Conservation (phyloP, 2,797 vertebrate species). For the Anolis apletophallus region DNA sequence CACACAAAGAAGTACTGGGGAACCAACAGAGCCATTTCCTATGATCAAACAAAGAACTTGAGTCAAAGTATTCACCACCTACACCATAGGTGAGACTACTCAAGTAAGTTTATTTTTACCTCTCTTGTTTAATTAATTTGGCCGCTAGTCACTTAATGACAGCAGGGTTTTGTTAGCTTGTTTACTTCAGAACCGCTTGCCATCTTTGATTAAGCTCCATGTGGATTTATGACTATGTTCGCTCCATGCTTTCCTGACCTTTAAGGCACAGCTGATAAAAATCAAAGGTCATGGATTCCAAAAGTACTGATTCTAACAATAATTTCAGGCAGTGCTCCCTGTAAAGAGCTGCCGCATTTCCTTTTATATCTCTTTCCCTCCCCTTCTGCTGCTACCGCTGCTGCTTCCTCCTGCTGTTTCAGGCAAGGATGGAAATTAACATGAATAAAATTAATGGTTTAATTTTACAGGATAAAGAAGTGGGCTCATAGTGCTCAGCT, state of each 20-base stretch:
- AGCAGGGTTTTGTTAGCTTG: conserved; percentile 77
- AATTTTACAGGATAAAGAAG: conserved; percentile 79
- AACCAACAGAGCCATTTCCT: conserved; percentile 26
- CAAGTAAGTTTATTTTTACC: conserved; percentile 73
- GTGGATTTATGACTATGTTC: conserved; percentile 80
- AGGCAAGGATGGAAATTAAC: conserved; percentile 79
- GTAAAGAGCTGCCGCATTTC: conserved; percentile 60
- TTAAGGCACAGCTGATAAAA: conserved; percentile 81
- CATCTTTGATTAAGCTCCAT: conserved; percentile 83
- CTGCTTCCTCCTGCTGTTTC: conserved; percentile 58
- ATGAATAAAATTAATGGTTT: conserved; percentile 79
- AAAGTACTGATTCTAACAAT: conserved; percentile 76
- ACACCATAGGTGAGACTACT: conserved; percentile 62
- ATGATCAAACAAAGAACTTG: conserved; percentile 57
- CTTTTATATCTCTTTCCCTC: conserved; percentile 55
- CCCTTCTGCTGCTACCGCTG: conserved; percentile 23
- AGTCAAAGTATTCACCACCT: conserved; percentile 62
- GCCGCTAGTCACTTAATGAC: conserved; percentile 72
- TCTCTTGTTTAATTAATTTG: conserved; percentile 77
- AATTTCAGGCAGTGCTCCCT: conserved; percentile 69
- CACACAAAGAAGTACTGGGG: background rate
- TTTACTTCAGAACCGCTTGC: conserved; percentile 76
- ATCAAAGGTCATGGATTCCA: conserved; percentile 77
- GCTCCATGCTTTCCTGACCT: conserved; percentile 77
- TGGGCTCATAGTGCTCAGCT: conserved; percentile 69